Base-by-base conservation (phyloP, 2,113 vertebrate species). In the Hassar affinis region DNA sequence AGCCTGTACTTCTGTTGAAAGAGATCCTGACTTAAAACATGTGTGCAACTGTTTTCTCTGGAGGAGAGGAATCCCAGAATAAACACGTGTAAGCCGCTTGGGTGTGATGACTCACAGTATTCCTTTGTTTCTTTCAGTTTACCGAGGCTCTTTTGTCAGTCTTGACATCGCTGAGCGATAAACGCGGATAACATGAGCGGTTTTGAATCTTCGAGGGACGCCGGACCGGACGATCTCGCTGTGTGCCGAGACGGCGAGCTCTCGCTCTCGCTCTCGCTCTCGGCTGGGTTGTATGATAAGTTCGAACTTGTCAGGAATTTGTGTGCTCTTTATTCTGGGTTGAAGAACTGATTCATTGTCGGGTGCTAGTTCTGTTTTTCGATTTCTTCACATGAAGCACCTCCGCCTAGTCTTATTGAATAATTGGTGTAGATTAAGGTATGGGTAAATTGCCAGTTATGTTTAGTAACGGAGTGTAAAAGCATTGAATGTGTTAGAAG, bases 31-130 rank as follows among this genome's bases (percentile, higher is more conserved):
- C 6, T 10, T 27, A 75, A 15, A 17, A 10, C 15, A 4, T 30
- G 17, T n/a, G 11, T 33, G n/a, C 33, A 33, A 25, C 1, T 14
- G 45, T 68, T 51, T 66, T 25, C 78, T 51, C 15, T 33, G 54
- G 45, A 66, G 61, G 18, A 42, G 61, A 11, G 17, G 27, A 79
- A 64, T 64, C 57, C 42, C 61, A 62, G 78, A 66, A 33, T 52
- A 80, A 80, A 66, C 45, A 66, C 22, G 45, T 20, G 2, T 25
- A 12, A 51, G 45, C 49, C 49, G 22, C 30, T 80, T 66, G 57
- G 45, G 61, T 33, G 45, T 20, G 57, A 66, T 66, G 78, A 80
- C 78, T 80, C 78, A 62, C n/a, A 4, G 27, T 33, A 15, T 38
- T 47, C 18, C 30, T 77, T 56, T 20, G 6, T 49, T 51, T 51